Evolutionary conservation across 2,113 vertebrate genomes (phyloP).

Genomic region (Chamaea fasciata): DNA sequence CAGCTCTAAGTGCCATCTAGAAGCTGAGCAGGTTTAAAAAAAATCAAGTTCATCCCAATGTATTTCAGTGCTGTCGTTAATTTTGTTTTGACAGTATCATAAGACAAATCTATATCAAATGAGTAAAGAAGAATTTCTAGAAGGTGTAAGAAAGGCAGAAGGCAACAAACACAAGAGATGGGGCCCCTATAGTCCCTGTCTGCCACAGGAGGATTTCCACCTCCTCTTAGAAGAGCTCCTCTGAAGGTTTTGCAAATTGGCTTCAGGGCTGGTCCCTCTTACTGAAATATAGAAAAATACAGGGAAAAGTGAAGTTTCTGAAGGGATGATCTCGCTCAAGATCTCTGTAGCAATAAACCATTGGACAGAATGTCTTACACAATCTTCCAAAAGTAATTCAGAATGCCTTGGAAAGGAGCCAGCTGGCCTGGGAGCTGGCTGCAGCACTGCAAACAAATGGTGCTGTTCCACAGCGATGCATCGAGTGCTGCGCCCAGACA

Average conservation of each 20-base stretch:
- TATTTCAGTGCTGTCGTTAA: background rate
- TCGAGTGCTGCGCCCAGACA: background rate
- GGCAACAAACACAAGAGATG: background rate
- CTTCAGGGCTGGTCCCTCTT: background rate
- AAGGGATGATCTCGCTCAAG: background rate
- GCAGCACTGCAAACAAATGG: background rate
- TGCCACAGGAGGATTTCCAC: background rate
- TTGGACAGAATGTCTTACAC: background rate
- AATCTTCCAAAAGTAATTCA: constrained; percentile 7
- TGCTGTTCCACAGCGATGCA: background rate
- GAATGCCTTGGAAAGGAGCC: background rate
- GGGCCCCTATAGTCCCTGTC: background rate
- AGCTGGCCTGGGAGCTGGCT: constrained; percentile 16
- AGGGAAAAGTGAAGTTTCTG: background rate
- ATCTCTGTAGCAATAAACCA: background rate
- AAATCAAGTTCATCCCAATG: background rate
- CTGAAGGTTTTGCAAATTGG: background rate
- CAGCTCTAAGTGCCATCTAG: background rate
- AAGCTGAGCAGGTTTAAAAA: background rate
- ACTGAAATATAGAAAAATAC: background rate
- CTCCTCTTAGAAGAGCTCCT: background rate
- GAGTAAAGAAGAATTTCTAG: background rate
- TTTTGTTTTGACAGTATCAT: background rate
- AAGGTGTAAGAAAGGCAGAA: background rate
- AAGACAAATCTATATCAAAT: background rate